Conservation (phyloP, 2,888 invertebrate species). For the Tribolium freemani region DNA sequence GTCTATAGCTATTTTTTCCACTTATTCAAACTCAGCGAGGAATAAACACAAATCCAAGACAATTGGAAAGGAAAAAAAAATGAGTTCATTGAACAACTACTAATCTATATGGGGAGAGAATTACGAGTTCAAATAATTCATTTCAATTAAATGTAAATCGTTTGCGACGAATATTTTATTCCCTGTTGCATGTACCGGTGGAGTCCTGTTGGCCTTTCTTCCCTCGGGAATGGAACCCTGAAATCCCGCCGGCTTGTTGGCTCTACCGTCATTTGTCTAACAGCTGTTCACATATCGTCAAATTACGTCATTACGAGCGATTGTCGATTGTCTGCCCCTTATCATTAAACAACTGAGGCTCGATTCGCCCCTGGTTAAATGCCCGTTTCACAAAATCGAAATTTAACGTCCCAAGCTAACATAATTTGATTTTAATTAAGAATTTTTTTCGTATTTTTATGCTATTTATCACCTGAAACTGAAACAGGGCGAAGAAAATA, state of each 20-base stretch:
- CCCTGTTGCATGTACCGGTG: slow-evolving; percentile 21
- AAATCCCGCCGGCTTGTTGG: slow-evolving; percentile 66
- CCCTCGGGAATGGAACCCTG: slow-evolving; percentile 55
- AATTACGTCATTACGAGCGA: slow-evolving; percentile 68
- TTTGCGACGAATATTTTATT: slow-evolving; percentile 29
- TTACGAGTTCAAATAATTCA: slow-evolving; percentile 18
- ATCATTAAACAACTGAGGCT: slow-evolving; percentile 42
- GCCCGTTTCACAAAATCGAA: neutral
- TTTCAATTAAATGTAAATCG: slow-evolving; percentile 37
- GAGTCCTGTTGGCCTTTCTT: slow-evolving; percentile 40
- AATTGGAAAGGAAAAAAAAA: neutral
- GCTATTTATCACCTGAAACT: no score
- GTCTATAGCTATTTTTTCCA: neutral
- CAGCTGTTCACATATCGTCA: slow-evolving; percentile 70
- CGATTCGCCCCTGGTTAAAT: slow-evolving; percentile 10
- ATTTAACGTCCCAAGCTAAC: neutral
- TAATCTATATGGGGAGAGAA: neutral
- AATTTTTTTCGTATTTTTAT: no score
- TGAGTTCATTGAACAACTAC: neutral
- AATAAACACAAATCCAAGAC: no score
- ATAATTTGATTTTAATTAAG: no score
- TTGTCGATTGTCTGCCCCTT: slow-evolving; percentile 60
- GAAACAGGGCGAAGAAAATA: no score
- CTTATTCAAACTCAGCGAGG: neutral
- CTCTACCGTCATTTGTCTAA: slow-evolving; percentile 67